Conservation (phyloP, 1,140 invertebrate genomes). For the Drosophila ananassae region DNA sequence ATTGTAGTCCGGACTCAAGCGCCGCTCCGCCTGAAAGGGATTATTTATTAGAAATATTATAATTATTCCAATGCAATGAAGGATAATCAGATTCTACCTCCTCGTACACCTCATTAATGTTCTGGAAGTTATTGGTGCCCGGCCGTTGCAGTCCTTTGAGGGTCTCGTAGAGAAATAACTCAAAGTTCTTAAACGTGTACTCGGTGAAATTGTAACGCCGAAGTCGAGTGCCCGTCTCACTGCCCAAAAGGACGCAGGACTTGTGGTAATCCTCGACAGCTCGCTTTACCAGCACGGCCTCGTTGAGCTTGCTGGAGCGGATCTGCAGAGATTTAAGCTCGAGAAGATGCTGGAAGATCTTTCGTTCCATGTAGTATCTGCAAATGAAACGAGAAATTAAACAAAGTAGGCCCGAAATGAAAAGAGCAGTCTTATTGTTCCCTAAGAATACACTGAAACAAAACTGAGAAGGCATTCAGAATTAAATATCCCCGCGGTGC, state of each 20-base stretch:
- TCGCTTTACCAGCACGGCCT: slow-evolving; percentile 94
- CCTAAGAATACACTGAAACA: background rate
- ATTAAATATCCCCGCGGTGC: background rate
- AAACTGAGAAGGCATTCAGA: background rate
- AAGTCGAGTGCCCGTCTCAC: slow-evolving; percentile 84
- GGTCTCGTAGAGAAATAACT: slow-evolving; percentile 96
- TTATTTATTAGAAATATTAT: background rate
- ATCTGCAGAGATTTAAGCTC: slow-evolving; percentile 97
- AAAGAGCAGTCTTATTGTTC: slow-evolving; percentile 17
- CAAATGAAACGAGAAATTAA: slow-evolving; percentile 42
- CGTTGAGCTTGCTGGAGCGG: slow-evolving; percentile 93
- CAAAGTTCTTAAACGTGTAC: slow-evolving; percentile 93
- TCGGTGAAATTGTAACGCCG: slow-evolving; percentile 89
- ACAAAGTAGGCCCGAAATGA: slow-evolving; percentile 3
- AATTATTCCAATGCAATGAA: background rate
- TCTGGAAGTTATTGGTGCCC: slow-evolving; percentile 85
- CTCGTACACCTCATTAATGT: slow-evolving; percentile 84
- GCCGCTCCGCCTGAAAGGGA: slow-evolving; percentile 83
- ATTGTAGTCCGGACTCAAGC: slow-evolving; percentile 86
- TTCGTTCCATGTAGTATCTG: slow-evolving; percentile 95
- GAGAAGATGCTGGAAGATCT: slow-evolving; percentile 96
- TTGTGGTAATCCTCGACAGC: slow-evolving; percentile 92
- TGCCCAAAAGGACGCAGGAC: slow-evolving; percentile 89
- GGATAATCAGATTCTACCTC: slow-evolving; percentile 67
- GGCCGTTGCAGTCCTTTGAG: slow-evolving; percentile 90